Evolutionary conservation across 2,888 invertebrate genomes (phyloP), one percentile per base, ranked within the genome.

Genomic region (Tanaodytes sp.): DNA sequence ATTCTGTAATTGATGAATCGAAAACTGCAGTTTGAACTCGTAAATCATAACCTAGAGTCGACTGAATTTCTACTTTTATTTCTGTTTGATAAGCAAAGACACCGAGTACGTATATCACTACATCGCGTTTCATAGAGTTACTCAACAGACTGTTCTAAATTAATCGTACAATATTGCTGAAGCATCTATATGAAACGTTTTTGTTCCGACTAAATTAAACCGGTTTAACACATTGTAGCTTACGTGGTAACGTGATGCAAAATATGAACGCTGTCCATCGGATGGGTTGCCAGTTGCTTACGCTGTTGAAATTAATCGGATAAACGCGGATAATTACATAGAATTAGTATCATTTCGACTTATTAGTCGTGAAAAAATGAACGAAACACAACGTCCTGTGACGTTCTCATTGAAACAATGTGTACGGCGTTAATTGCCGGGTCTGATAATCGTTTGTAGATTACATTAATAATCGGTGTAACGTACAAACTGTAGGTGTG

Each of bases 321-420:
- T 36, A 54, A 48, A 62, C 49, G 52, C 20, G 31, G 27, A 42
- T 65, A 70, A 70, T 70, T 70, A 66, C 54, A 66, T 66, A 58
- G 62, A 66, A 66, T 48, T 43, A 66, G 58, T 71, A 62, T 63
- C 65, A 66, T 66, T 65, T 12, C 14, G 27, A 62, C 52, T 45
- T 46, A 66, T 62, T 64, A 61, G 54, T 52, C 31, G 51, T 33
- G 12, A 23, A 61, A 70, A 57, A 49, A 52, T 61, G 36, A 46
- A 49, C 46, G 27, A 61, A 49, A 46, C 48, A 31, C 57, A 18
- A 54, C 43, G 30, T 27, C 15, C 19, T 23, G 64, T 45, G 51
- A 51, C 57, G 46, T 30, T 46, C 11, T 30, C 23, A 40, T 36
- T 48, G 63, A 63, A 69, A 63, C 68, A 68, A 68, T 68, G 68